These are phyloP conservation scores for Xiphophorus maculatus DNA, from an alignment of 2,113 vertebrate species.

Conservation along the genomic window DNA sequence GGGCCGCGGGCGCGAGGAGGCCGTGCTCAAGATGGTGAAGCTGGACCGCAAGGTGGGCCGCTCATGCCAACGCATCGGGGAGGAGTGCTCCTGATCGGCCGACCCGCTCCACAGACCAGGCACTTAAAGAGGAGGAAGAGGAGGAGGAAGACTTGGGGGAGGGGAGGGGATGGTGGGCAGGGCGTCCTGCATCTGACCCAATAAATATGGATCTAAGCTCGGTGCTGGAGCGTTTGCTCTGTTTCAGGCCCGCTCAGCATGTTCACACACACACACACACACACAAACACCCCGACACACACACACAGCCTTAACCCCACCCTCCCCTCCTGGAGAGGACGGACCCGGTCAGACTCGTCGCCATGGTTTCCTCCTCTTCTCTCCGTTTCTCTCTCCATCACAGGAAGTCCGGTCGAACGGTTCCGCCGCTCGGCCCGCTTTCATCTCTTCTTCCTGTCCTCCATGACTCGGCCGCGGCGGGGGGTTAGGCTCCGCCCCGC, in stretches of 20 bases:
- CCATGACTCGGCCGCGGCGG: slow-evolving; percentile 36
- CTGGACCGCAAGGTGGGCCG: slow-evolving; percentile 98
- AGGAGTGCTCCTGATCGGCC: slow-evolving; percentile 91
- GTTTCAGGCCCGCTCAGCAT: slow-evolving; percentile 5
- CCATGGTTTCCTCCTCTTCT: slow-evolving; percentile 42
- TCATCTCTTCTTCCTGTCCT: background rate
- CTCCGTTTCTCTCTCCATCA: background rate
- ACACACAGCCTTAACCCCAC: slow-evolving; percentile 64
- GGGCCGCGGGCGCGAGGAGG: slow-evolving; percentile 95
- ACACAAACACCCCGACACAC: slow-evolving; percentile 59
- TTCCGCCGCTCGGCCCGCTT: slow-evolving; percentile 19
- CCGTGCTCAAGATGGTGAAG: slow-evolving; percentile 99
- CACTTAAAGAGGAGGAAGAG: slow-evolving; percentile 42
- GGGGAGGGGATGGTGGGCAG: slow-evolving; percentile 10
- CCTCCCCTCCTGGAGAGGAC: slow-evolving; percentile 41
- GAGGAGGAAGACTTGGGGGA: slow-evolving; percentile 24
- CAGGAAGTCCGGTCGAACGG: slow-evolving; percentile 31
- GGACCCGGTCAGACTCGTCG: slow-evolving; percentile 30
- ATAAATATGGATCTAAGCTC: slow-evolving; percentile 54
- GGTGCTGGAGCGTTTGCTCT: slow-evolving; percentile 26
- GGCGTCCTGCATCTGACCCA: slow-evolving; percentile 56
- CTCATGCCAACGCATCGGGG: slow-evolving; percentile 98
- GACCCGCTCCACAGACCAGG: slow-evolving; percentile 34
- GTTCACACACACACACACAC: slow-evolving; percentile 20
- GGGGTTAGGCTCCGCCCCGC: slow-evolving; percentile 39